phyloP scores from a whole-genome alignment of 1,140 invertebrate genomes.

The Meloidogyne exigua region DNA sequence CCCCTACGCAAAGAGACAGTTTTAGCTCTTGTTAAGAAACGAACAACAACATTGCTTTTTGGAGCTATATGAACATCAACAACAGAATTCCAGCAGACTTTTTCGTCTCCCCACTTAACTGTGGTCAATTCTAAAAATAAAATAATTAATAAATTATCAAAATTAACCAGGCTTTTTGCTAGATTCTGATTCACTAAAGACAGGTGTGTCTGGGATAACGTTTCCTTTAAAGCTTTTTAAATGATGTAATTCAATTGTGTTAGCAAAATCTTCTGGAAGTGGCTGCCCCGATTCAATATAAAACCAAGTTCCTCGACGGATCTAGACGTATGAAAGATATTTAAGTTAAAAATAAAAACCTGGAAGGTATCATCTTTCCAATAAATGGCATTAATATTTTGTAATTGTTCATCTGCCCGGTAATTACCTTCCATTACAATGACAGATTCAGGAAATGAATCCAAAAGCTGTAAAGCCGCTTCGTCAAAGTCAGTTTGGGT shows the following conservation, averaged over 20 bases:
- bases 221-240: conserved; percentile 57
- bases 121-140: conserved; percentile 52
- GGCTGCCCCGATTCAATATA: conserved; percentile 52
- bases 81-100: conserved; percentile 62
- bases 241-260: conserved; percentile 58
- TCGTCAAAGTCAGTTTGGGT: conserved; percentile 49
- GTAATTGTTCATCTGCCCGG: conserved; percentile 15
- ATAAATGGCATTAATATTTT: conserved; percentile 30
- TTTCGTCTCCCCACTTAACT: conserved; percentile 53
- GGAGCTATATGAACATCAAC: conserved; percentile 49
- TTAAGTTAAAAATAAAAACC: conserved; percentile 17
- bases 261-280: conserved; percentile 51
- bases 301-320: conserved; percentile 60
- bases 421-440: conserved; percentile 56
- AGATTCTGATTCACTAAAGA: conserved; percentile 57
- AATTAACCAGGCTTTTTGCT: conserved; percentile 60
- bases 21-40: conserved; percentile 36
- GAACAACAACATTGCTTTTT: conserved; percentile 37
- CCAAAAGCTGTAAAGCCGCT: conserved; percentile 8
- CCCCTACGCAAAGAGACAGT: conserved; percentile 42
- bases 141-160: conserved; percentile 22
- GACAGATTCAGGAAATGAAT: conserved; percentile 37
- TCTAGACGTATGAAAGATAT: conserved; percentile 13
- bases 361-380: conserved; percentile 28
- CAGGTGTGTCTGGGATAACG: conserved; percentile 59